Evolutionary conservation across 2,888 invertebrate genomes (phyloP), one percentile per base, ranked within the genome.

Genomic region (Polyploca ridens): DNA sequence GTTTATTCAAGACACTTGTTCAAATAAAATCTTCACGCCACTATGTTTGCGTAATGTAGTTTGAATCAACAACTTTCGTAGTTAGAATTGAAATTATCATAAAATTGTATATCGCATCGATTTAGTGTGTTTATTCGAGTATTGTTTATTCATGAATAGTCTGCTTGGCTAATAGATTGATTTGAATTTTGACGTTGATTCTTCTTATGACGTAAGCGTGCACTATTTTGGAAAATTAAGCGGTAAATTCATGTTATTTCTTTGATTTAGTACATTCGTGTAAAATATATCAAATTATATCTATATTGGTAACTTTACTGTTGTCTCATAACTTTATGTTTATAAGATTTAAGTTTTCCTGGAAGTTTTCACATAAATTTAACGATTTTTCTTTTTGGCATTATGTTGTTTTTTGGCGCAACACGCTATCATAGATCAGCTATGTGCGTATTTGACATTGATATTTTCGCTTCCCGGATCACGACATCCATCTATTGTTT

Each of bases 1-100:
- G 63, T 62, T 60, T 64, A 59, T 38, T 35, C 57, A 16, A 8
- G 16, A 33, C 19, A 33, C 62, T 63, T 27, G 61, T 63, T 46
- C 63, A 69, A 65, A 69, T 65, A 69, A 66, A 64, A 64, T 66
- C 62, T 64, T 64, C 60, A 69, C 64, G 63, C 59, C 35, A 44
- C 61, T 19, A 58, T 61, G 61, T 65, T 64, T 64, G 63, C 63
- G 41, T 63, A 58, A 63, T 63, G 59, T 63, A 63, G 62, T 69
- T 63, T 27, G 61, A 61, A 61, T 41, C 19, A 61, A 61, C 61
- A 38, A 44, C 41, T 46, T 61, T 61, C 11, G 44, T 41, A 41
- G 61, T 41, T 61, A 4, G 41, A 61, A 13, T n/a, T 35, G 35
- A 60, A 54, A 54, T 54, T 19, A 54, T 54, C 54, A 54, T 54